Conservation (phyloP, 2,888 invertebrate species). For the Phaonia tiefii region DNA sequence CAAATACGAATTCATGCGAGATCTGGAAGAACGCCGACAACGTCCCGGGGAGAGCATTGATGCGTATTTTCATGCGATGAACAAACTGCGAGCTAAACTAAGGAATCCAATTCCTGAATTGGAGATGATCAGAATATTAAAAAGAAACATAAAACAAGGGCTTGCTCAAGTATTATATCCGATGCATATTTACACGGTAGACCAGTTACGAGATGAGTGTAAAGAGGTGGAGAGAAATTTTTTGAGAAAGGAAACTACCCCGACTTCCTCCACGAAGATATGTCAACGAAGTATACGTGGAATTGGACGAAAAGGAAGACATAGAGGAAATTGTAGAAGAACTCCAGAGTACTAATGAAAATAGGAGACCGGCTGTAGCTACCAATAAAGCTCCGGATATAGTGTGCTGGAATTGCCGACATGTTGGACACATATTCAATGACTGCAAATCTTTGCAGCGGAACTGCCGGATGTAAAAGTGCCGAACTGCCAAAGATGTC, state of each 20-base stretch:
- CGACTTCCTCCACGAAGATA: background rate
- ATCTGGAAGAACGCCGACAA: slow-evolving; percentile 30
- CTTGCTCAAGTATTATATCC: slow-evolving; percentile 26
- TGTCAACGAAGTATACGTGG: background rate
- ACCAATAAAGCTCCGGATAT: background rate
- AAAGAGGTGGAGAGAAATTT: slow-evolving; percentile 33
- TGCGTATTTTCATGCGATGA: slow-evolving; percentile 37
- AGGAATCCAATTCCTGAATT: slow-evolving; percentile 3
- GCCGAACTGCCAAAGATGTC: background rate
- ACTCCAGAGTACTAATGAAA: too few relatives aligned
- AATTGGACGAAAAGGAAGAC: background rate
- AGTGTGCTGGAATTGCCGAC: background rate
- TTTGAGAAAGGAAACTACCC: background rate
- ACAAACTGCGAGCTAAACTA: slow-evolving; percentile 29
- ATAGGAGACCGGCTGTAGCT: background rate
- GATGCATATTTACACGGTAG: slow-evolving; percentile 17
- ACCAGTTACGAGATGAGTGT: slow-evolving; percentile 41
- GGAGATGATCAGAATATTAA: slow-evolving; percentile 43
- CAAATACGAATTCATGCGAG: slow-evolving; percentile 35
- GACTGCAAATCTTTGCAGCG: background rate
- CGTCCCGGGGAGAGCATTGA: slow-evolving; percentile 22
- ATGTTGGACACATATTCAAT: background rate
- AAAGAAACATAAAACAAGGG: slow-evolving; percentile 34
- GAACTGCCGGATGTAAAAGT: background rate
- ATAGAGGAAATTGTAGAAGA: too few relatives aligned